These are phyloP conservation scores for Lepidurus packardi DNA, from an alignment of 1,140 invertebrate genomes.

Conservation along the genomic window DNA sequence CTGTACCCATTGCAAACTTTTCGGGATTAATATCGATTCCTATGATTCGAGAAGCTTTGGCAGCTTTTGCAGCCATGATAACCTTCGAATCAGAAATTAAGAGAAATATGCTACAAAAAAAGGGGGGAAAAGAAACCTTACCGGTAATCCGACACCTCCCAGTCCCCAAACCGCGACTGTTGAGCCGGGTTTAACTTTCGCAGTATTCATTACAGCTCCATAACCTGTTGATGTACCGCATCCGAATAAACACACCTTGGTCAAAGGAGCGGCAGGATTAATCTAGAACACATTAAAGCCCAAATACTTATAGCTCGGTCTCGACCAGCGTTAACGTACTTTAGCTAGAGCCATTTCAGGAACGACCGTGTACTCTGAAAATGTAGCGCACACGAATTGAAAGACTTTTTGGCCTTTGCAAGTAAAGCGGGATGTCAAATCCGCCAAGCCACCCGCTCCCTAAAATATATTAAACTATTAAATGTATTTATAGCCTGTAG, in stretches of 20 bases:
- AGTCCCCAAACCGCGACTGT: slow-evolving; percentile 52
- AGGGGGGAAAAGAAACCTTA: slow-evolving; percentile 36
- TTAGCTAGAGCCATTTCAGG: slow-evolving; percentile 48
- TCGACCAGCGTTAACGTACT: slow-evolving; percentile 31
- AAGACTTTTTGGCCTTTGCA: slow-evolving; percentile 51
- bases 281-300: slow-evolving; percentile 36
- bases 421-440: slow-evolving; percentile 50
- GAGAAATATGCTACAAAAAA: slow-evolving; percentile 49
- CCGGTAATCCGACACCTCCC: slow-evolving; percentile 58
- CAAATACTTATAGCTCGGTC: neutral
- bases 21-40: slow-evolving; percentile 56
- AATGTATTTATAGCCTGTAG: neutral
- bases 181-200: slow-evolving; percentile 43
- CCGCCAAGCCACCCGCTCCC: slow-evolving; percentile 51
- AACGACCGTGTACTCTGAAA: slow-evolving; percentile 55
- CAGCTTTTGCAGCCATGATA: slow-evolving; percentile 55
- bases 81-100: slow-evolving; percentile 43
- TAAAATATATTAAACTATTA: slow-evolving; percentile 31
- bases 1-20: slow-evolving; percentile 51
- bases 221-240: slow-evolving; percentile 53
- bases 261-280: slow-evolving; percentile 46
- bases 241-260: slow-evolving; percentile 55
- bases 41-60: slow-evolving; percentile 55
- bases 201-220: slow-evolving; percentile 53
- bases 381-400: slow-evolving; percentile 55